A percentile compares a stretch with the other conserved stretches of the same genome.
Conservation (phyloP, 2,113 vertebrate species). For the Ophthalmolycus amberensis region DNA sequence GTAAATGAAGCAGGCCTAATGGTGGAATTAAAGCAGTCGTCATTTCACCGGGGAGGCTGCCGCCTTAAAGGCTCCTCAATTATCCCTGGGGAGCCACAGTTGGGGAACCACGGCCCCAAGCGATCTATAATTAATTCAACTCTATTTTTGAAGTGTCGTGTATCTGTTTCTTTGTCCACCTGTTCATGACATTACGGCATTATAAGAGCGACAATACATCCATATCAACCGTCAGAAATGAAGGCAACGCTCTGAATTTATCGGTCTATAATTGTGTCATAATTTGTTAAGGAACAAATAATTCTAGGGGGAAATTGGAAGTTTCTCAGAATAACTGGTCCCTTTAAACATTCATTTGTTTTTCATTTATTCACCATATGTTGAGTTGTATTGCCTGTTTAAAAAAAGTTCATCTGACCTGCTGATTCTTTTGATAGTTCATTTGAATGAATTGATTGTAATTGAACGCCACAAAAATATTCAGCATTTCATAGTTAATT, state of each 20-base stretch:
- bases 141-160: slow-evolving; percentile 6
- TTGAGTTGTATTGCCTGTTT: neutral
- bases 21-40: slow-evolving; percentile 55
- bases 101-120: slow-evolving; percentile 22
- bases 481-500: neutral
- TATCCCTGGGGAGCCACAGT: slow-evolving; percentile 34
- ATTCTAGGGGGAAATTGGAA: neutral
- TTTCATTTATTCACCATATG: neutral
- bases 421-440: neutral
- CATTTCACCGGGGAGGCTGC: slow-evolving; percentile 24
- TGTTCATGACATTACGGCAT: slow-evolving; percentile 1
- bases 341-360: neutral
- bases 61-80: slow-evolving; percentile 26
- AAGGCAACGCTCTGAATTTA: neutral
- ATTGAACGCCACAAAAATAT: no score
- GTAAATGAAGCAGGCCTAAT: slow-evolving; percentile 54
- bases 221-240: neutral
- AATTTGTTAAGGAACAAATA: neutral
- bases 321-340: neutral
- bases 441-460: neutral
- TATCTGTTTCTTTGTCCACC: slow-evolving; percentile 31
- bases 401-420: neutral
- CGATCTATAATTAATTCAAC: slow-evolving; percentile 60
- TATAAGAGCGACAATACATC: neutral
- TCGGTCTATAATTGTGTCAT: neutral